Conservation (phyloP, 2,113 vertebrate genomes). For the Pelusios castaneus region DNA sequence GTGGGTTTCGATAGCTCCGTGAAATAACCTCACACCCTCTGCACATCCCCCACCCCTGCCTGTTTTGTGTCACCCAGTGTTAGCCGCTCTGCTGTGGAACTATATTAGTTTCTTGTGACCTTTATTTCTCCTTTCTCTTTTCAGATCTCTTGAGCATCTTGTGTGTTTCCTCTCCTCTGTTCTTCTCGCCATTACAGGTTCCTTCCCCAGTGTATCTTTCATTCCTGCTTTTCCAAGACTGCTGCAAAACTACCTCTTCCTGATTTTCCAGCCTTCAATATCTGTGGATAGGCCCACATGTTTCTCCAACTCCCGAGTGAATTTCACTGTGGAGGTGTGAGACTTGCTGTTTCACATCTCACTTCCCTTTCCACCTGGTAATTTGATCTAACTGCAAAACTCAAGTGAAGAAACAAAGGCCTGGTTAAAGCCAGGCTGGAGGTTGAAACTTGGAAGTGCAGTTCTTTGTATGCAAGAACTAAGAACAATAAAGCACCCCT, state of each 20-base stretch:
- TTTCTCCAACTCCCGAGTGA: background rate
- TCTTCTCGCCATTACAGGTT: background rate
- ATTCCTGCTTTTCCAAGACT: background rate
- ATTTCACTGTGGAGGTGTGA: background rate
- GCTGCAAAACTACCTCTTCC: background rate
- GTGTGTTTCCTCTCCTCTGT: background rate
- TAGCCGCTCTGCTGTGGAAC: background rate
- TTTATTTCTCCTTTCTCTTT: background rate
- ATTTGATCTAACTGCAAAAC: background rate
- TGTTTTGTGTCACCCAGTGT: background rate
- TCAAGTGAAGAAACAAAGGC: background rate
- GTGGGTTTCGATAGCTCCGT: background rate
- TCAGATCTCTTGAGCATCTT: background rate
- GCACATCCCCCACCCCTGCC: background rate
- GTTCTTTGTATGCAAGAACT: rapidly evolving
- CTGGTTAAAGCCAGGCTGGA: background rate
- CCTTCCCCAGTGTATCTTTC: background rate
- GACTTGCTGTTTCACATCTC: background rate
- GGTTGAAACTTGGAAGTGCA: background rate
- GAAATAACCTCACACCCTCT: background rate
- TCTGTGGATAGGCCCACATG: background rate
- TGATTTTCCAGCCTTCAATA: background rate
- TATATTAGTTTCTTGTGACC: background rate
- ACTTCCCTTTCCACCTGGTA: background rate
- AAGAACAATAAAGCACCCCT: background rate